Conservation (phyloP, 64 coral and sea anemone species). For the Catalaphyllia jardinei region DNA sequence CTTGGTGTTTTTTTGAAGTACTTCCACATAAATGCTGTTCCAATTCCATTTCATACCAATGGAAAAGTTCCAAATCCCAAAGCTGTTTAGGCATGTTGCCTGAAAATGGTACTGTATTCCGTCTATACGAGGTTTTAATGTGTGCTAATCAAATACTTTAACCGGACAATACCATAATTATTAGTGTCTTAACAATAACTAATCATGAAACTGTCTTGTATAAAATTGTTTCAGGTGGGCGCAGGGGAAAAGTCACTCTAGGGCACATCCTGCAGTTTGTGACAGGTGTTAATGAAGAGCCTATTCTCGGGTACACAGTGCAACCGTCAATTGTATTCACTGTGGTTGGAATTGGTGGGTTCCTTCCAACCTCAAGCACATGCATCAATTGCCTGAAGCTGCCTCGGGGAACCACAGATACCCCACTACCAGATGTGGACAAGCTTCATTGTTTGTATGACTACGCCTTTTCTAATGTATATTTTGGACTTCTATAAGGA, state of each 20-base stretch:
- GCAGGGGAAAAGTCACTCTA: conserved; percentile 39
- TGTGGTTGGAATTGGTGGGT: conserved; percentile 16
- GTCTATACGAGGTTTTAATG: neutral
- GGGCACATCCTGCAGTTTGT: conserved; percentile 56
- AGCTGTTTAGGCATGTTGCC: too few relatives aligned
- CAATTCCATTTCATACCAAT: too few relatives aligned
- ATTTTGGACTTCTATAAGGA: conserved; percentile 46
- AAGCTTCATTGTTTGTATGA: too few relatives aligned
- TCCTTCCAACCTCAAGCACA: conserved; percentile 50
- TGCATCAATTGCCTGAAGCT: conserved; percentile 26
- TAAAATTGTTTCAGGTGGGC: conserved; percentile 48
- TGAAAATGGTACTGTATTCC: too few relatives aligned
- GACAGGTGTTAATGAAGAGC: conserved; percentile 63
- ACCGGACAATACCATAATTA: neutral
- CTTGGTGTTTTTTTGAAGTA: too few relatives aligned
- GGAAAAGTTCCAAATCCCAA: too few relatives aligned
- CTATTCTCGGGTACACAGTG: conserved; percentile 40
- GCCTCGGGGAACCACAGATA: neutral
- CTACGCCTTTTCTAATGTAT: too few relatives aligned
- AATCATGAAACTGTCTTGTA: neutral
- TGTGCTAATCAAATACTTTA: neutral
- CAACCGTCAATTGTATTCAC: conserved; percentile 41
- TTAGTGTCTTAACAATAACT: neutral
- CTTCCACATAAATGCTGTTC: too few relatives aligned
- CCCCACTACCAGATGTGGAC: conserved; percentile 13